Evolutionary conservation across 2,113 vertebrate genomes (phyloP).

Genomic region (Monopterus albus): DNA sequence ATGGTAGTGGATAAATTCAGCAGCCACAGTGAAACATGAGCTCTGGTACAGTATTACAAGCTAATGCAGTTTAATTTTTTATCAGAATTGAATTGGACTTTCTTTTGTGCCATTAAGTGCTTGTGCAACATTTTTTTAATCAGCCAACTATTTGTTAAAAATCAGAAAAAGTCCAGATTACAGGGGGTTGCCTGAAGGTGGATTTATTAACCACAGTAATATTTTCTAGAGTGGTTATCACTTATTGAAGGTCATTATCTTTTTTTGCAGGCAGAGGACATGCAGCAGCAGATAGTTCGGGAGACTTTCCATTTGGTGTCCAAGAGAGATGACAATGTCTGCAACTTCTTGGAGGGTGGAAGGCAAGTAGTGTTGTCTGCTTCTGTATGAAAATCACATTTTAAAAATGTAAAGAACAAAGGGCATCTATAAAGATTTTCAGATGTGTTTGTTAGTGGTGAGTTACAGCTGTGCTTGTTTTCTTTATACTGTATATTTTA

Average conservation of each 20-base stretch:
- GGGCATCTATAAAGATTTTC: neutral
- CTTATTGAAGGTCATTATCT: neutral
- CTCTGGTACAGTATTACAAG: too few relatives aligned
- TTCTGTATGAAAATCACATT: neutral
- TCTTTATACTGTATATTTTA: neutral
- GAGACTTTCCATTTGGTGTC: constrained; percentile 96
- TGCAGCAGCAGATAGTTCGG: constrained; percentile 94
- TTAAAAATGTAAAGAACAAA: neutral
- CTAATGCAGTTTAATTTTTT: too few relatives aligned
- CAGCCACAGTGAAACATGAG: too few relatives aligned
- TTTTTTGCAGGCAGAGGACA: constrained; percentile 87
- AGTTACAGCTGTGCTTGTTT: neutral
- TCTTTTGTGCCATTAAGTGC: neutral
- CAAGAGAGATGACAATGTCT: constrained; percentile 94
- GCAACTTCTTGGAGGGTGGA: constrained; percentile 95
- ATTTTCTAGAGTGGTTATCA: neutral
- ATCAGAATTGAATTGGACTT: too few relatives aligned
- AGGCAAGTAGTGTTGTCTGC: constrained; percentile 76
- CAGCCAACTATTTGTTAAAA: too few relatives aligned
- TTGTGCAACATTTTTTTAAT: neutral
- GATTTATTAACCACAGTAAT: neutral
- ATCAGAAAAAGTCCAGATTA: too few relatives aligned
- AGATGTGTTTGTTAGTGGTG: neutral
- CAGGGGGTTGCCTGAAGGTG: too few relatives aligned
- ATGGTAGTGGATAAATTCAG: too few relatives aligned